These are phyloP conservation scores for Dicyrtomina minuta DNA, from an alignment of 2,888 invertebrate species.

Conservation along the genomic window DNA sequence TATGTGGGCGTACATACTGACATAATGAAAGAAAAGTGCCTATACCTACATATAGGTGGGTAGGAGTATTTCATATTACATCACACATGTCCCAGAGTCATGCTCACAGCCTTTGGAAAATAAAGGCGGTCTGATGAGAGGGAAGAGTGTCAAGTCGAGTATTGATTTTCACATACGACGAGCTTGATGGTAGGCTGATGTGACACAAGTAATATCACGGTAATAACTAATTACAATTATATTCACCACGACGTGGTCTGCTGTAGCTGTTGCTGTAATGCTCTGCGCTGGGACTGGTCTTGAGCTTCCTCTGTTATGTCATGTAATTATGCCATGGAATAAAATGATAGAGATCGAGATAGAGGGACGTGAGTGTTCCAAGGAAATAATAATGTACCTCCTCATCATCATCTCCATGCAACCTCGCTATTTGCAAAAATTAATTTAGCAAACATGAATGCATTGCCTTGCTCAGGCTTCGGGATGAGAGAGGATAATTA, in stretches of 20 bases:
- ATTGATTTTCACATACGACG: conserved; percentile 6
- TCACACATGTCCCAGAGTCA: too few relatives aligned
- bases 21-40: too few relatives aligned
- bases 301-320: too few relatives aligned
- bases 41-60: too few relatives aligned
- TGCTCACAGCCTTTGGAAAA: too few relatives aligned
- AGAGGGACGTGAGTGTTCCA: neutral
- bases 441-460: conserved; percentile 7
- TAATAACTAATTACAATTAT: conserved; percentile 5
- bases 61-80: too few relatives aligned
- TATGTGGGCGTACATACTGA: too few relatives aligned
- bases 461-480: neutral
- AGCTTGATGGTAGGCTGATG: conserved; percentile 20
- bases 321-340: neutral
- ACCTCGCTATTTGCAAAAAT: too few relatives aligned
- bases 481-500: conserved; percentile 15
- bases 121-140: too few relatives aligned
- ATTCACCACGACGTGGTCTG: neutral
- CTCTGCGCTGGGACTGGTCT: too few relatives aligned
- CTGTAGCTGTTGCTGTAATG: neutral
- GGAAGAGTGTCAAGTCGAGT: neutral
- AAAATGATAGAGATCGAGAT: neutral
- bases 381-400: too few relatives aligned
- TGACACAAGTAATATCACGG: conserved; percentile 14
- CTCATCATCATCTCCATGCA: too few relatives aligned